A percentile compares a stretch with the other conserved stretches of the same genome.
phyloP scores from a whole-genome alignment of 2,888 invertebrate genomes.

The Oligia strigilis region DNA sequence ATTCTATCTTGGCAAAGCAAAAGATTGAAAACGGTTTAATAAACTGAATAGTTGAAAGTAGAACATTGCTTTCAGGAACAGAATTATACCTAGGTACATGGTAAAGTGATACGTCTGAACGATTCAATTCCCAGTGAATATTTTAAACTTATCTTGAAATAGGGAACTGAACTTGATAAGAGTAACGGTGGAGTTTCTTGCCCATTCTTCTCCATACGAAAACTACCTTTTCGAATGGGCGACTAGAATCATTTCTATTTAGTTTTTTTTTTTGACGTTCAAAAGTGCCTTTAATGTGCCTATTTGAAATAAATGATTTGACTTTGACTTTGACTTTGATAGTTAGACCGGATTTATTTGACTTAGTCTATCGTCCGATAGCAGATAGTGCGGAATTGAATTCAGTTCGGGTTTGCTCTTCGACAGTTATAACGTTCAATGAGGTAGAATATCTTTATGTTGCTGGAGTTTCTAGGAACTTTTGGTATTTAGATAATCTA shows the following conservation, averaged over 20 bases:
- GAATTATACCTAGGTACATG: background rate
- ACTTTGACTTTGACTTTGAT: no score
- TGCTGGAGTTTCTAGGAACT: background rate
- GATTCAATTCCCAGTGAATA: constrained; percentile 50
- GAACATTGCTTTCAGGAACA: background rate
- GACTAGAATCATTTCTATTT: no score
- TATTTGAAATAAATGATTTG: no score
- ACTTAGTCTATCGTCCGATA: constrained; percentile 47
- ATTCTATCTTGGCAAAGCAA: no score
- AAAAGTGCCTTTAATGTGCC: no score
- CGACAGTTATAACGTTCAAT: constrained; percentile 41
- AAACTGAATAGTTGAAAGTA: no score
- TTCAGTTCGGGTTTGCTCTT: constrained; percentile 50
- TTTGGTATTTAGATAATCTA: background rate
- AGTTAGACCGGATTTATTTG: constrained; percentile 62
- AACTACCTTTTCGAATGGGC: no score
- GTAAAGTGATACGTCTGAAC: constrained; percentile 17
- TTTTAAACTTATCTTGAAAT: constrained; percentile 52
- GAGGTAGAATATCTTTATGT: constrained; percentile 4
- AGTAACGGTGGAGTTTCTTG: no score
- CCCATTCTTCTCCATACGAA: no score
- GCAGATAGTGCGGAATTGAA: constrained; percentile 43
- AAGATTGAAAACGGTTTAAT: background rate
- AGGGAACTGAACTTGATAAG: constrained; percentile 42
- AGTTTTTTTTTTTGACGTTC: no score